A percentile compares a stretch with the other conserved stretches of the same genome.
Conservation (phyloP, 2,797 vertebrate genomes). For the Acanthornis magna region DNA sequence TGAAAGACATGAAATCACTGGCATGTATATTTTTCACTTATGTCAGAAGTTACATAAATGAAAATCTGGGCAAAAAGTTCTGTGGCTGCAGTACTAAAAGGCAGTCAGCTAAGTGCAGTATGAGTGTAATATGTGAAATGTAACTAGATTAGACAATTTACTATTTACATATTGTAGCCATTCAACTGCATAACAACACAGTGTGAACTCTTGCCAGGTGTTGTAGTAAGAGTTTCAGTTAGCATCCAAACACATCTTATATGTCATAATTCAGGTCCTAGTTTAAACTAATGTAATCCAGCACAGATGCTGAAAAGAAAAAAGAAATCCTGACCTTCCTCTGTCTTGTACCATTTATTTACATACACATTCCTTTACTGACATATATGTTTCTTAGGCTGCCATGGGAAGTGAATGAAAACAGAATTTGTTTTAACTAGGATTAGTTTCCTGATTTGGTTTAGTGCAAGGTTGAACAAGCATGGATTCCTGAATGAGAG, state of each 20-base stretch:
- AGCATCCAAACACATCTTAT: not conserved
- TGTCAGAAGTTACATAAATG: not conserved
- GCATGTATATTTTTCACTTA: not conserved
- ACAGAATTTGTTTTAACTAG: not conserved
- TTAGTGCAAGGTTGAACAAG: not conserved
- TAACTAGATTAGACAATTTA: not conserved
- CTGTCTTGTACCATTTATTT: not conserved
- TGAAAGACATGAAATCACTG: not conserved
- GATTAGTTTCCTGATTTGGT: not conserved
- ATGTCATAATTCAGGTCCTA: not conserved
- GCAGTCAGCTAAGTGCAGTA: not conserved
- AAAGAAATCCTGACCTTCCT: not conserved
- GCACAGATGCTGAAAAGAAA: not conserved
- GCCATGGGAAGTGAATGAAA: not conserved
- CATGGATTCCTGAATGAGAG: not conserved
- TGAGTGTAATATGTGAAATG: not conserved
- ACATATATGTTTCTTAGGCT: not conserved
- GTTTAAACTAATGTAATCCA: not conserved
- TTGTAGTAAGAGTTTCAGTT: not conserved
- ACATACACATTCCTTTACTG: not conserved
- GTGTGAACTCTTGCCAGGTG: not conserved
- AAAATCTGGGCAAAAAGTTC: not conserved
- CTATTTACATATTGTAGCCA: not conserved
- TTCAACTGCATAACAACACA: not conserved
- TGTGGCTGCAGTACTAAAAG: not conserved